Base-by-base conservation (phyloP, 1,140 invertebrate genomes). In the Colletes latitarsis region DNA sequence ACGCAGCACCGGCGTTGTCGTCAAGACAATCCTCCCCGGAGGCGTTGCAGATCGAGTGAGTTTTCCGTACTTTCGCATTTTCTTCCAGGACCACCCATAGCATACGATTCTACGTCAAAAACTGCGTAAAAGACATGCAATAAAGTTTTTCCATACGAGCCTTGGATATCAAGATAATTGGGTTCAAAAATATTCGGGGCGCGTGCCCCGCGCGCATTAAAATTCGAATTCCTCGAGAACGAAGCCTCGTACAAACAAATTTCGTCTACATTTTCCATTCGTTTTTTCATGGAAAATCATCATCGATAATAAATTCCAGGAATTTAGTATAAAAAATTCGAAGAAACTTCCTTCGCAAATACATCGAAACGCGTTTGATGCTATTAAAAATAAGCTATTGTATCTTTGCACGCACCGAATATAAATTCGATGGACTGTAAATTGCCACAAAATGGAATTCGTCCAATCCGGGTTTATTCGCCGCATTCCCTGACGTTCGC, bases 11-110 rank as follows among this genome's bases (percentile, higher is more conserved):
- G 98, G 98, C 21, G 98, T 99, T 55, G 98, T 99, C 78, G 98
- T 99, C 0, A 99, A 99, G 92, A 99, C 98, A 14, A 99, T 99
- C 82, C 94, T 99, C 60, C 97, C 98, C 3, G 98, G 98, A 14
- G 98, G 98, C 77, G 98, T 99, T 5, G 98, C 98, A 39, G 98
- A 99, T 94, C 95, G 97, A 90, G 96, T 97, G 91, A 94, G 94
- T 94, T 64, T 53, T 6, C 43, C 2, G 4, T 1, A 10, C 12
- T 58, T 21, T 76, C 43, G 8, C 58, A 41, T 4, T 55, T 49
- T 66, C 12, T 8, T 19, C 2, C 39, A 72, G 3, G 6, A 5
- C 5, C 4, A 8, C 9, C 5, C 10, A 1, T 10, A 43, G 4
- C n/a, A 17, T 4, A 17, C 30, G 12, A 21, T 21, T 58, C 3